Conservation (phyloP, 2,113 vertebrate species). For the Condylura cristata region DNA sequence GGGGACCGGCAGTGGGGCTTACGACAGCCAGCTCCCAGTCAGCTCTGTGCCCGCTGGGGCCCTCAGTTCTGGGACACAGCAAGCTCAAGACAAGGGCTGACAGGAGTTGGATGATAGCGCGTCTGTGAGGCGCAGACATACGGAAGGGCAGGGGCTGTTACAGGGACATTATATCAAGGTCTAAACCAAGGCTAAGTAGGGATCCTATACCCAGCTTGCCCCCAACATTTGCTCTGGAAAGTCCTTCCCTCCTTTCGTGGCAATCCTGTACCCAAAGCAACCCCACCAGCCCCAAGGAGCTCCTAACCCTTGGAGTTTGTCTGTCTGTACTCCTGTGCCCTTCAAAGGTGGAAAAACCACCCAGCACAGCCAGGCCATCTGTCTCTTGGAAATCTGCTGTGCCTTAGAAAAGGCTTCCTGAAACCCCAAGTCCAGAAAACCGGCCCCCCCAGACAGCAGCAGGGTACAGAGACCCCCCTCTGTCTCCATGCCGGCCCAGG, state of each 20-base stretch:
- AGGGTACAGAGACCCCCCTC: neutral
- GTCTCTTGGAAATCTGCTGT: neutral
- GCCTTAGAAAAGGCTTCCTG: neutral
- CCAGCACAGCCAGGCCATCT: neutral
- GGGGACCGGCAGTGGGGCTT: neutral
- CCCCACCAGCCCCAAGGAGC: neutral
- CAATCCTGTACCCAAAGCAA: neutral
- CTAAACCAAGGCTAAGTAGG: neutral
- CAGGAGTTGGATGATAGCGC: neutral
- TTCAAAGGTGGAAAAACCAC: neutral
- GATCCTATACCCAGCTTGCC: no score
- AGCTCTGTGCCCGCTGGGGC: neutral
- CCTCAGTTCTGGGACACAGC: neutral
- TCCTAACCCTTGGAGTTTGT: neutral
- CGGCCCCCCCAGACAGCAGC: neutral
- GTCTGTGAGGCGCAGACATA: neutral
- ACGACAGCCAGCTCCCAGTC: neutral
- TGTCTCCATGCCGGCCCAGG: accelerated
- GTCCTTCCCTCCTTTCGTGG: neutral
- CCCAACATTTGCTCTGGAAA: neutral
- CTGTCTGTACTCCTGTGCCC: neutral
- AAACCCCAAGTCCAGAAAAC: neutral
- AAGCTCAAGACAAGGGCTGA: neutral
- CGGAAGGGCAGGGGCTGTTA: neutral
- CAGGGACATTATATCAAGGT: neutral